Percentiles rank a stretch among this genome's conserved stretches.
These are phyloP conservation scores for Rhinopomastus cyanomelas DNA, from an alignment of 2,113 vertebrate genomes.

Conservation along the genomic window DNA sequence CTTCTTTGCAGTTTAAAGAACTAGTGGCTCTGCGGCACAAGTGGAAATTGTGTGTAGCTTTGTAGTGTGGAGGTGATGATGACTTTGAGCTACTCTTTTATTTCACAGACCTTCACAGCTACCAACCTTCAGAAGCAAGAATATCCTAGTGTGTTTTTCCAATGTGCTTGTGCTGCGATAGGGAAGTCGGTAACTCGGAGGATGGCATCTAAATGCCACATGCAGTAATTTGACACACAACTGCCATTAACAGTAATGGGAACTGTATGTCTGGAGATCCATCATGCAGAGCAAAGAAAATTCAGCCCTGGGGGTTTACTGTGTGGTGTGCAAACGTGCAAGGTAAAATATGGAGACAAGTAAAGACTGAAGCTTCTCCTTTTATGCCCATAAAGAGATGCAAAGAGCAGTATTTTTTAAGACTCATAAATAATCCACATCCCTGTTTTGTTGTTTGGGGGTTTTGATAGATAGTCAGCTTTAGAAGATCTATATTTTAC, in stretches of 20 bases:
- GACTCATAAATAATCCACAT: background rate
- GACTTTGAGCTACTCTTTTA: background rate
- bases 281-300: slow-evolving; percentile 13
- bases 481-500: no score
- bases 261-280: slow-evolving; percentile 21
- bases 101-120: background rate
- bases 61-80: slow-evolving; percentile 7
- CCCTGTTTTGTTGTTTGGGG: background rate
- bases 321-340: background rate
- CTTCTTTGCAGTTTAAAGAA: background rate
- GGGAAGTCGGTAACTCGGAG: background rate
- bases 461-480: background rate
- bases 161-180: background rate
- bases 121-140: background rate
- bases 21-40: background rate
- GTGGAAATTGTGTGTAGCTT: no score
- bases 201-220: background rate
- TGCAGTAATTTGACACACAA: slow-evolving; percentile 20
- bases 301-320: slow-evolving; percentile 17
- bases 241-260: slow-evolving; percentile 46
- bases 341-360: background rate
- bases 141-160: background rate
- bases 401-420: background rate
- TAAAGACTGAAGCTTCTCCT: background rate
- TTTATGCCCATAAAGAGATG: background rate